Base-by-base conservation (phyloP, 2,797 vertebrate genomes). In the Telmatherina bonti region DNA sequence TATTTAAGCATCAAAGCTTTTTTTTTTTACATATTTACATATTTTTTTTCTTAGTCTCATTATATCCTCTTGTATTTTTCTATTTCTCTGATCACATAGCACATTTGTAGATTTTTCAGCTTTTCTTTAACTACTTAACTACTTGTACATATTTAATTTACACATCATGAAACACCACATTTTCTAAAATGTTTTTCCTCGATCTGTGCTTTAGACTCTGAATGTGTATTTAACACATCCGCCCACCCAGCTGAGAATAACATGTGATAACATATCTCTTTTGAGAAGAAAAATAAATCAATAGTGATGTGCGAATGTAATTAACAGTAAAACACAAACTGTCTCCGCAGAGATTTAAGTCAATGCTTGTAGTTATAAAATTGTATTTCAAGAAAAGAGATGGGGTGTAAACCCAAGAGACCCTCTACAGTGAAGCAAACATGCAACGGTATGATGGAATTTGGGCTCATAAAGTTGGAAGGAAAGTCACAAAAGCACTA, bases 361-460 rank as follows among this genome's bases (percentile, higher is more conserved):
- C 53, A 78, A 71, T 74, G 66, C 60, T 27, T n/a, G n/a, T 49
- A 56, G 27, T 61, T 35, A 27, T 62, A 74, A 65, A 63, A 78
- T 62, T 45, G 63, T 62, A 13, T 58, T 56, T 74, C 49, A 67
- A 73, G 67, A 60, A 61, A 66, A 68, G 65, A 49, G 43, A 10
- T 43, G 15, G 36, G 31, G 54, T 26, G 31, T 13, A n/a, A 22
- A 52, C 67, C 67, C 54, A 33, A 41, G 54, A 75, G 75, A 76
- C n/a, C 0, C 13, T 1, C 53, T 60, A 55, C 41, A 27, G 12
- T 15, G 45, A 52, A 76, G 57, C 33, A 81, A 65, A 82, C 62
- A 53, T 68, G 78, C 58, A 68, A 52, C 38, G n/a, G 60, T 72
- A 66, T 84, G 82, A 85, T 78, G 69, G 74, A 83, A 76, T 74